Percentiles rank a stretch among this genome's conserved stretches.
phyloP scores from a whole-genome alignment of 1,140 invertebrate species.

The Varroa destructor region DNA sequence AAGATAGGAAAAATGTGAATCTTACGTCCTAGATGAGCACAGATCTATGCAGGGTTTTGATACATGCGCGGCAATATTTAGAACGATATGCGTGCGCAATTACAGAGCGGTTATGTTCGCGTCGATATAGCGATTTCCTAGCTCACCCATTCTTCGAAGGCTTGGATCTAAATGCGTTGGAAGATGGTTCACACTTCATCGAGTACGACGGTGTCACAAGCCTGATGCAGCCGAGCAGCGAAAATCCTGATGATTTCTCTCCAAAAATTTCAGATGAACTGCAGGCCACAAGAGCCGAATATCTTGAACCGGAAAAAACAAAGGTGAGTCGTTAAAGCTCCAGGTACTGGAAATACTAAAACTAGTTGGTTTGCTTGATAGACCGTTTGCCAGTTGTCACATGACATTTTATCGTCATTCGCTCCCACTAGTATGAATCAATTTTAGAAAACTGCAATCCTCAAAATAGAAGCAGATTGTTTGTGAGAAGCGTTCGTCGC shows the following conservation, averaged over 20 bases:
- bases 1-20: too few relatives aligned
- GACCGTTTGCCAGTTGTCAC: background rate
- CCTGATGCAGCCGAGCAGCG: slow-evolving; percentile 1
- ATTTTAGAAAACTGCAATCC: background rate
- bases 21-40: too few relatives aligned
- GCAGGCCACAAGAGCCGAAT: background rate
- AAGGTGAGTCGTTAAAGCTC: too few relatives aligned
- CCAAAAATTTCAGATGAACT: background rate
- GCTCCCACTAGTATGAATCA: background rate
- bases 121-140: slow-evolving; percentile 17
- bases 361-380: background rate
- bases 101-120: slow-evolving; percentile 19
- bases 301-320: slow-evolving; percentile 14
- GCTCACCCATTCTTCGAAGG: slow-evolving; percentile 7
- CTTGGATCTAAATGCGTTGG: background rate
- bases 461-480: background rate
- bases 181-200: background rate
- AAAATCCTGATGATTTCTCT: background rate
- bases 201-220: slow-evolving; percentile 2
- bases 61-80: too few relatives aligned
- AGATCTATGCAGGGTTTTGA: too few relatives aligned
- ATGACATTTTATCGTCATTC: background rate
- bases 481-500: background rate
- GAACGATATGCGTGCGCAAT: background rate
- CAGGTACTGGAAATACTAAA: background rate